Evolutionary conservation across 2,113 vertebrate species (phyloP), one percentile per base, ranked within the genome.

Genomic region (Lophura nycthemera): DNA sequence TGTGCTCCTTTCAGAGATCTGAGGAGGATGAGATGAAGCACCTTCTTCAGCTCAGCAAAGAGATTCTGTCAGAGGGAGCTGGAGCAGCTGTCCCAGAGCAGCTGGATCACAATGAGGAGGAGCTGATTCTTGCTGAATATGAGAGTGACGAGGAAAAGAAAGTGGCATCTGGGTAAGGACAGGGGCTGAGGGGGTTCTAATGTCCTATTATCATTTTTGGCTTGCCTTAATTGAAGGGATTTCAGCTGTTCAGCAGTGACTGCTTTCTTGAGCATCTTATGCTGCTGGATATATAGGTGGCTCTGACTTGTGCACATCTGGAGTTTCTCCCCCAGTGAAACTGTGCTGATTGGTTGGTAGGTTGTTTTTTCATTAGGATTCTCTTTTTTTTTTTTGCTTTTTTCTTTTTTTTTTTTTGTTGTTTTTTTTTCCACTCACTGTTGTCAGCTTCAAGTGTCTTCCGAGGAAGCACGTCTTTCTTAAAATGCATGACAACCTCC

Each of bases 131-230:
- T 29, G 98, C 97, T 4, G 99, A 99, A 42, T 99, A 99, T 19
- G 98, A 99, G 94, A 99, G 99, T 16, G 99, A 99, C 0, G 98
- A 99, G 10, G 99, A 99, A 74, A 97, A 96, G 48, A 98, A 98
- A 69, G 45, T 95, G 89, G 60, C 60, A 24, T 34, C 70, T 12
- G 47, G 97, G 98, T 98, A 96, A 93, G 97, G 42, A 32, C 13
- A 60, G 32, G 22, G 24, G 54, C 25, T 66, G 36, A 61, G 45
- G 40, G 52, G 4, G 7, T 78, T 92, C 54, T 2, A 61, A 14
- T 0, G 0, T n/a, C 25, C 87, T 87, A 64, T 63, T 63, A 15
- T 79, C 3, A 3, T 34, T 77, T 81, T 83, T 63, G 16, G 21
- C 21, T 81, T 86, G n/a, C 21, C 32, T 73, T 40, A 20, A n/a